Base-by-base conservation (phyloP, 2,888 invertebrate species). In the Ophioninae sp. region DNA sequence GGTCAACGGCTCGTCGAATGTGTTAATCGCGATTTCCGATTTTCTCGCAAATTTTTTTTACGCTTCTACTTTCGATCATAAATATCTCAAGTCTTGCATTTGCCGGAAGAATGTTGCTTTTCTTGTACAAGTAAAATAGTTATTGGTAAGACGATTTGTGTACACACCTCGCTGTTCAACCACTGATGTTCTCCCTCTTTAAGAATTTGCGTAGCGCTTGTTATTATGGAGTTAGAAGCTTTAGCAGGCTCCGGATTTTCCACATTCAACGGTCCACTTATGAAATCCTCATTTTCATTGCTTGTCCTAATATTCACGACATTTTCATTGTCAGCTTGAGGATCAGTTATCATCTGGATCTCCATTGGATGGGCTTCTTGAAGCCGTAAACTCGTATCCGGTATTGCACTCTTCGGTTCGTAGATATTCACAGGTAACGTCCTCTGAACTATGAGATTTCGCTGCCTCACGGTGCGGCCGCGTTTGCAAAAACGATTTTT, bases 401-500 rank as follows among this genome's bases (percentile, higher is more conserved):
- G 57, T 39, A 64, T 64, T 10, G 56, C 56, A 69, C 72, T 84
- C 6, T 57, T 67, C 13, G 50, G 67, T 61, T 84, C 78, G 79
- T 79, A 74, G 17, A 57, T 70, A 56, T 69, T 94, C 64, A 96
- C 91, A 21, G 96, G 96, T 87, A 97, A 93, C 89, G 96, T 94
- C 7, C 97, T 93, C 92, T 97, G 97, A 23, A 97, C 96, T 0
- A 97, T 95, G 6, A 97, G 95, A 89, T 95, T 95, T 87, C 95
- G 94, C 59, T 94, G 92, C 10, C 92, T 89, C 5, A 93, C 90
- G 3, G 91, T 91, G 62, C 93, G 91, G 21, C 93, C 92, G 79
- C 92, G 88, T 87, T 93, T 93, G 81, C 92, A 93, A 87, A 93
- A 94, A 20, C 93, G 92, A 17, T 93, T 93, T 80, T 92, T 92